These are phyloP conservation scores for Papilio xuthus DNA, from an alignment of 1,140 invertebrate species.

Conservation along the genomic window DNA sequence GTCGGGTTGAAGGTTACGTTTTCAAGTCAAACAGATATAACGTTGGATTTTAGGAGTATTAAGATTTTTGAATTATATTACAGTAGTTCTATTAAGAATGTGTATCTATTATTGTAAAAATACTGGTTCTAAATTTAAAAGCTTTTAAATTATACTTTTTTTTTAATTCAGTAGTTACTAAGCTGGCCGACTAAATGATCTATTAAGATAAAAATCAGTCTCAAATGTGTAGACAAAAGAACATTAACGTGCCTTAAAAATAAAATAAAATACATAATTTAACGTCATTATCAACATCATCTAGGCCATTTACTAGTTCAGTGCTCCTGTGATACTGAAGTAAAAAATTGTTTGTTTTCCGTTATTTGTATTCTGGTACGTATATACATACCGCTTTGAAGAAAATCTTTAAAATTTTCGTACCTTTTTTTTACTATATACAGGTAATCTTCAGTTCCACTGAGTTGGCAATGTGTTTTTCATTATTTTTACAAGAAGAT, in stretches of 20 bases:
- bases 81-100: neutral
- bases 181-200: neutral
- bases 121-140: too few relatives aligned
- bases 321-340: neutral
- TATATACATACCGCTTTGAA: neutral
- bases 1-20: slow-evolving; percentile 20
- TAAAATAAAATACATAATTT: neutral
- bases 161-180: neutral
- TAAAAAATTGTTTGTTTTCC: neutral
- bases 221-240: neutral
- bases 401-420: too few relatives aligned
- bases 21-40: neutral
- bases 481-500: neutral
- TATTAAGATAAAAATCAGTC: neutral
- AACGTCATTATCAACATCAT: neutral
- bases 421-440: too few relatives aligned
- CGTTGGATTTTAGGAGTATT: neutral
- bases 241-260: slow-evolving; percentile 4
- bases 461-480: neutral
- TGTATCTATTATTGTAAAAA: neutral
- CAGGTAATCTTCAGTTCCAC: too few relatives aligned
- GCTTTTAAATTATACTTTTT: too few relatives aligned
- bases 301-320: neutral
- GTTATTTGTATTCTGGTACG: neutral
- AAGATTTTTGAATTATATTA: neutral